Conservation (phyloP, 1,140 invertebrate genomes). For the Drosophila pectinifera region DNA sequence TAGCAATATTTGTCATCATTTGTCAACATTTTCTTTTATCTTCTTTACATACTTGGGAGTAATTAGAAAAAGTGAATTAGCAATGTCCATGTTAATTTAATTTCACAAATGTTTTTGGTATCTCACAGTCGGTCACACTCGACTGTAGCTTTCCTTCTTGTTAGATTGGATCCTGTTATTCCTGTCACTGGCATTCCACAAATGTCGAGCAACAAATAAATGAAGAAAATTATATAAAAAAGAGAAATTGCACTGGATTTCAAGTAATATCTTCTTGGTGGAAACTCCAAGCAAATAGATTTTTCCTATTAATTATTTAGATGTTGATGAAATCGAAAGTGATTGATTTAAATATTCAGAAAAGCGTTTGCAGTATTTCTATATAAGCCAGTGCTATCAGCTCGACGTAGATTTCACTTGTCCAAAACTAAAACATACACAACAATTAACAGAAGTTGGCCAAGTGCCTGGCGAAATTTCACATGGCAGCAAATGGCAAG, state of each 20-base stretch:
- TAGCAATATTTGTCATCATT: too few species aligned
- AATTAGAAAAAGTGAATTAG: too few species aligned
- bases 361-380: not conserved
- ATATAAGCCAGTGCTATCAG: not conserved
- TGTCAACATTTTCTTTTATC: too few species aligned
- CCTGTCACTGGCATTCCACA: not conserved
- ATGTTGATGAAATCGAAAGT: too few species aligned
- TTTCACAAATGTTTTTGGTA: too few species aligned
- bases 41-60: too few species aligned
- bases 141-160: too few species aligned
- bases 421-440: slow-evolving; percentile 32
- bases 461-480: slow-evolving; percentile 51
- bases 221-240: not conserved
- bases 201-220: not conserved
- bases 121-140: too few species aligned
- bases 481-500: slow-evolving; percentile 46
- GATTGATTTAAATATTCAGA: not conserved
- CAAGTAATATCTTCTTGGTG: not conserved
- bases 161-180: not conserved
- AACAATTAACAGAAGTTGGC: slow-evolving; percentile 9
- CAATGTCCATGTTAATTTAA: too few species aligned
- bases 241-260: not conserved
- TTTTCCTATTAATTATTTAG: not conserved
- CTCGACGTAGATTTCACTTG: slow-evolving; percentile 57
- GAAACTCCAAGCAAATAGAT: not conserved